Conservation (phyloP, 1,140 invertebrate genomes). For the Calliopsis andreniformis region DNA sequence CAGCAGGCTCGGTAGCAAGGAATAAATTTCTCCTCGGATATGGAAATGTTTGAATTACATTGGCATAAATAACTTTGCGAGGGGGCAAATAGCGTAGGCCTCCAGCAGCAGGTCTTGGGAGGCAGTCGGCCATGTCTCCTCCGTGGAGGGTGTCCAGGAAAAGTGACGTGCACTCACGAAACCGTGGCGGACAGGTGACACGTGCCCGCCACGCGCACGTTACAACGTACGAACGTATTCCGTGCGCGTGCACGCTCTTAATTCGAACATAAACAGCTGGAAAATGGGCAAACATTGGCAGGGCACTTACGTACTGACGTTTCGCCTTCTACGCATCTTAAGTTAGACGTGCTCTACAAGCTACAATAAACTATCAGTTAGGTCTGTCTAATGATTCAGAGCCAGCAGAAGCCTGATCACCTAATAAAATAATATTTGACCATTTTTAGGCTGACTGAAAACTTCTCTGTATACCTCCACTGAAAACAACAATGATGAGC, state of each 20-base stretch:
- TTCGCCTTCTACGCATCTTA: neutral
- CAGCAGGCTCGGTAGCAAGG: neutral
- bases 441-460: too few species aligned
- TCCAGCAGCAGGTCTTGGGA: slow-evolving; percentile 74
- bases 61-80: neutral
- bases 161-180: slow-evolving; percentile 70
- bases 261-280: slow-evolving; percentile 69
- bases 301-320: slow-evolving; percentile 36
- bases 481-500: too few species aligned
- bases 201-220: slow-evolving; percentile 74
- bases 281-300: slow-evolving; percentile 67
- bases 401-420: too few species aligned
- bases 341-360: too few species aligned
- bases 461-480: too few species aligned
- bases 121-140: slow-evolving; percentile 76
- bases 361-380: too few species aligned
- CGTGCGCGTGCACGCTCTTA: slow-evolving; percentile 51
- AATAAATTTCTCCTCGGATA: slow-evolving; percentile 29
- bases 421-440: too few species aligned
- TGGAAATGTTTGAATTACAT: slow-evolving; percentile 23
- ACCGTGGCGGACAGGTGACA: slow-evolving; percentile 81
- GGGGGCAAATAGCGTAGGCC: slow-evolving; percentile 28
- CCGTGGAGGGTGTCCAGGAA: slow-evolving; percentile 72
- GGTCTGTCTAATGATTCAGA: too few species aligned
- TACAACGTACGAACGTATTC: slow-evolving; percentile 37